These are phyloP conservation scores for Leptatherina wallacei DNA, from an alignment of 2,797 vertebrate genomes.

Conservation along the genomic window DNA sequence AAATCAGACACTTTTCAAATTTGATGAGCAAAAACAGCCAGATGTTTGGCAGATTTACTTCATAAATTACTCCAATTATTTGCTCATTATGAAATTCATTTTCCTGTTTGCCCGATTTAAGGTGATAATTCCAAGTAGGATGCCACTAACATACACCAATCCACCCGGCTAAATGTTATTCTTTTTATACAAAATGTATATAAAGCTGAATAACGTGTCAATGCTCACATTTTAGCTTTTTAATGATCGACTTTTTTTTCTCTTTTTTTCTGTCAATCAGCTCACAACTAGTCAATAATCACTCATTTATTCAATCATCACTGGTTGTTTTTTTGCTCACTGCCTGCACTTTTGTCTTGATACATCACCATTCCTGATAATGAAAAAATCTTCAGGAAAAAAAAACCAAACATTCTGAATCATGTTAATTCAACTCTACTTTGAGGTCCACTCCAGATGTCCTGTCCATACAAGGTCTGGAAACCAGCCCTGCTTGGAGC, in stretches of 20 bases:
- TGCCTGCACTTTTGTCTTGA: constrained; percentile 14
- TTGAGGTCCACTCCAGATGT: neutral
- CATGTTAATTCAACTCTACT: constrained; percentile 3
- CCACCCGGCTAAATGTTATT: neutral
- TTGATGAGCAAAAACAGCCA: neutral
- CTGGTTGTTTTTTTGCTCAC: constrained; percentile 12
- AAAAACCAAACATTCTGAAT: neutral
- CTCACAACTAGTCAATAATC: neutral
- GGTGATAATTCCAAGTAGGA: neutral
- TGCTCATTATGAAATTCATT: neutral
- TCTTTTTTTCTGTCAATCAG: too few relatives aligned
- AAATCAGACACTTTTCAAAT: neutral
- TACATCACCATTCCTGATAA: constrained; percentile 26
- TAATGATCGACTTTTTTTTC: too few relatives aligned
- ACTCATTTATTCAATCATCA: neutral
- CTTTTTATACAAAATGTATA: neutral
- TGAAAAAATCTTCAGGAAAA: constrained; percentile 2
- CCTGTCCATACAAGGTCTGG: constrained; percentile 71
- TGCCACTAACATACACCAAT: too few relatives aligned
- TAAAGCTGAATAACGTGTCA: too few relatives aligned
- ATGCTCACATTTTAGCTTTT: neutral
- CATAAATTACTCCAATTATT: constrained; percentile 6
- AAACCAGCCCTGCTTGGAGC: constrained; percentile 42
- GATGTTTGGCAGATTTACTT: neutral
- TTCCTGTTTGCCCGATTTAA: neutral